phyloP scores from a whole-genome alignment of 2,888 invertebrate genomes.

The Macrosiphum euphorbiae region DNA sequence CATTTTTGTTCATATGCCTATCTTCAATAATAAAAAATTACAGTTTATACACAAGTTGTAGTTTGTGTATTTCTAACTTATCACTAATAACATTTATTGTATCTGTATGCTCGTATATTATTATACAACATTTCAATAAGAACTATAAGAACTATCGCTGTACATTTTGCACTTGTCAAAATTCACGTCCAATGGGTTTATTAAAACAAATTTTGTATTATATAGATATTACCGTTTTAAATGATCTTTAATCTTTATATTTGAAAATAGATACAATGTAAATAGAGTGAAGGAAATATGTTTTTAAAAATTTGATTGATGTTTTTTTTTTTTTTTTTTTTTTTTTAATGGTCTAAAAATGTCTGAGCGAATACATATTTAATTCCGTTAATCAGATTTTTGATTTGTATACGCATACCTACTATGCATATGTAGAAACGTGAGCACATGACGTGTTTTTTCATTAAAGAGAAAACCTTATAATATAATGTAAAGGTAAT shows the following conservation, averaged over 20 bases:
- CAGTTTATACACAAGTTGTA: too few relatives aligned
- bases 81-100: too few relatives aligned
- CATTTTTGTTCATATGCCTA: too few relatives aligned
- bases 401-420: background rate
- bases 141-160: background rate
- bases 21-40: too few relatives aligned
- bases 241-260: background rate
- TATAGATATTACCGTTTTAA: background rate
- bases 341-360: conserved; percentile 17
- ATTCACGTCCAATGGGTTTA: background rate
- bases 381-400: conserved; percentile 27
- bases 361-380: background rate
- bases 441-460: conserved; percentile 29
- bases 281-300: background rate
- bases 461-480: conserved; percentile 36
- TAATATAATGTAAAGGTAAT: background rate
- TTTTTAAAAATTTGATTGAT: conserved; percentile 24
- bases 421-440: background rate
- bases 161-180: background rate
- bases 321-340: background rate
- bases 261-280: background rate
- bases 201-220: background rate
- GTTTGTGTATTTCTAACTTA: too few relatives aligned
- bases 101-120: too few relatives aligned
- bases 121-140: background rate